These are phyloP conservation scores for Anhinga rufa DNA, from an alignment of 2,113 vertebrate species.

Conservation along the genomic window DNA sequence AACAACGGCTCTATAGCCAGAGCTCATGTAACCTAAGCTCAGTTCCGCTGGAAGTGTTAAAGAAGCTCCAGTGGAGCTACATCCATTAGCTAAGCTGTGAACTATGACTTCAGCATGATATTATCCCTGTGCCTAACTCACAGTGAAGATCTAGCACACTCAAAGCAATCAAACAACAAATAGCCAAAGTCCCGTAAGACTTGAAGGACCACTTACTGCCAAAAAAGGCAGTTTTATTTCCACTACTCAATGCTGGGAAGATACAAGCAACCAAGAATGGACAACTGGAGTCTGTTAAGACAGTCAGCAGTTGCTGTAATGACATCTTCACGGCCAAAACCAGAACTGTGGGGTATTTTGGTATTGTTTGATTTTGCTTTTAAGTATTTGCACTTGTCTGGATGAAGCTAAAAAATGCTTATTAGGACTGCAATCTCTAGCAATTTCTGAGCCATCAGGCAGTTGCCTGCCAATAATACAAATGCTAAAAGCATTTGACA, in stretches of 20 bases:
- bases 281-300: constrained; percentile 44
- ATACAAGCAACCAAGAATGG: constrained; percentile 36
- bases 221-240: constrained; percentile 56
- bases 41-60: neutral
- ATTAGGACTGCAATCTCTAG: neutral
- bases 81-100: neutral
- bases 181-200: neutral
- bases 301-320: constrained; percentile 1
- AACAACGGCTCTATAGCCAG: neutral
- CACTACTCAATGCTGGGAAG: neutral
- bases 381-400: constrained; percentile 41
- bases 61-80: neutral
- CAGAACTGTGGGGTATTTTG: constrained; percentile 14
- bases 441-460: constrained; percentile 21
- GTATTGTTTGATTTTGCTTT: constrained; percentile 37
- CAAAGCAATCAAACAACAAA: neutral
- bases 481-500: constrained; percentile 40
- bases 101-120: constrained; percentile 5
- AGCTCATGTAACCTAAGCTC: neutral
- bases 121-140: neutral
- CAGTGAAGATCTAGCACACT: neutral
- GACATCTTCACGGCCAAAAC: neutral
- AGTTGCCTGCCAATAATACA: constrained; percentile 21
- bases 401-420: constrained; percentile 13
- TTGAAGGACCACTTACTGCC: neutral